Base-by-base conservation (phyloP, 2,797 vertebrate genomes). In the Mallotus villosus region DNA sequence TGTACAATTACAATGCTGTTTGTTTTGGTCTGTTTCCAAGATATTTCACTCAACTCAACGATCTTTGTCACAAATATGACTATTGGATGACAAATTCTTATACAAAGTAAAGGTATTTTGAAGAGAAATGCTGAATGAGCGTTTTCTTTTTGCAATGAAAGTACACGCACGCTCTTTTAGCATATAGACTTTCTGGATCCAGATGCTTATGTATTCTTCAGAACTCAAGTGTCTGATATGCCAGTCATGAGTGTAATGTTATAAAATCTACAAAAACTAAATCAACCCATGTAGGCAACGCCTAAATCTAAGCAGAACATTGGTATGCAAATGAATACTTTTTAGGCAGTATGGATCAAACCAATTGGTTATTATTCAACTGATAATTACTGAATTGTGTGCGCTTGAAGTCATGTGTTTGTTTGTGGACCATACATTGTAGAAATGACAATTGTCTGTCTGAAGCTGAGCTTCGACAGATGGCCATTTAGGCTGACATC, bases 401-500 rank as follows among this genome's bases (percentile, higher is more conserved):
- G 72, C 80, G 82, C 63, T 84, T 69, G 63, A 66, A 74, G 63
- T 70, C 68, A 61, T 73, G 67, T 76, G 74, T 74, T 78, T 68
- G 71, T 74, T 37, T 76, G 61, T 71, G 67, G 72, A 66, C 68
- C 51, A 55, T 66, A 63, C 72, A 80, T 74, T 77, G 82, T 63
- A 68, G 76, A 80, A 77, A 75, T 74, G 29, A 37, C 67, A 72
- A 77, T 77, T 78, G 76, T 81, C 72, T 68, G 78, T 72, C 32
- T 34, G 32, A 34, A 34, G 32, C 5, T 34, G 32, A 34, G 5
- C 32, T 6, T 63, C 63, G 81, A 77, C 78, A 81, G 80, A 81
- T 82, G 83, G 73, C 41, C 67, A 74, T 82, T 78, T 81, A 73
- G 32, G 32, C 27, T 61, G 59, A 29, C 25, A 58, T 46, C 41